A percentile compares a stretch with the other conserved stretches of the same genome.
phyloP scores from a whole-genome alignment of 30 jellyfish, hydroid and myxozoan species.

The Chironex yamaguchii region DNA sequence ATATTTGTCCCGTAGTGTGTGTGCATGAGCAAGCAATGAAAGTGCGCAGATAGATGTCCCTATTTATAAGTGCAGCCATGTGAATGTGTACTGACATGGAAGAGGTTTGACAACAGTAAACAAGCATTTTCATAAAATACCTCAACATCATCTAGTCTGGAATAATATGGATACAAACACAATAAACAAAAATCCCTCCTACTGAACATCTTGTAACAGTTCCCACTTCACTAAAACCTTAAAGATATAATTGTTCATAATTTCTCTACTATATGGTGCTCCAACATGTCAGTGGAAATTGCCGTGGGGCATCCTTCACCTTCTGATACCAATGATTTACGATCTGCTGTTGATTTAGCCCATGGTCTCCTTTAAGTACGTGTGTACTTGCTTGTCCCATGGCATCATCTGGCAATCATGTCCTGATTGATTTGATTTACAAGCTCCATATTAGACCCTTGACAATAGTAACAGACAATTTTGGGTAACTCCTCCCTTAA shows the following conservation, averaged over 20 bases:
- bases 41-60: too few relatives aligned
- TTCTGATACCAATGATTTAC: neutral
- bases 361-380: neutral
- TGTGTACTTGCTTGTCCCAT: neutral
- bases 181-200: too few relatives aligned
- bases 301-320: neutral
- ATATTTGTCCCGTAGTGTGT: neutral
- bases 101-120: too few relatives aligned
- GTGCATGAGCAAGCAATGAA: too few relatives aligned
- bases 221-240: neutral
- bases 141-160: too few relatives aligned
- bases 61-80: too few relatives aligned
- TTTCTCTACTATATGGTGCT: neutral
- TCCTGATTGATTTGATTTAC: neutral
- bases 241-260: too few relatives aligned
- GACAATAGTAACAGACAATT: too few relatives aligned
- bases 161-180: too few relatives aligned
- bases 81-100: too few relatives aligned
- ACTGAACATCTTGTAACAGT: neutral
- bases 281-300: neutral
- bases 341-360: neutral
- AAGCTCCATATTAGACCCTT: neutral
- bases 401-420: neutral
- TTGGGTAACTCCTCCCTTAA: too few relatives aligned
- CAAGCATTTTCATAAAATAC: too few relatives aligned